These are phyloP conservation scores for Halcyon leucocephala DNA, from an alignment of 2,797 vertebrate genomes.

Conservation along the genomic window DNA sequence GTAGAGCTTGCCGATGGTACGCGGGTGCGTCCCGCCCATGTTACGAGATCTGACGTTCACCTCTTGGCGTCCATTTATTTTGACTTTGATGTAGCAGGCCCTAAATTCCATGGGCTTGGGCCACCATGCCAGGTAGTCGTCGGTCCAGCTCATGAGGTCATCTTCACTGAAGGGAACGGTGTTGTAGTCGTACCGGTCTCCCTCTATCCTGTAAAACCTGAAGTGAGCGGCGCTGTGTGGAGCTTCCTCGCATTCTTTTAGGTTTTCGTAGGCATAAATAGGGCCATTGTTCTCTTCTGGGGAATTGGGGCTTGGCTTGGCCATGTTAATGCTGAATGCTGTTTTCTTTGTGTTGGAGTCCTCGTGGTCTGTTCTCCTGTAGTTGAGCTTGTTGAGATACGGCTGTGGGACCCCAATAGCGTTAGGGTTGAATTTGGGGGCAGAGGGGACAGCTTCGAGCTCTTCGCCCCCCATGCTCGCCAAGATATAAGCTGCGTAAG, in stretches of 20 bases:
- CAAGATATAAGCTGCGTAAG: conserved; percentile 92
- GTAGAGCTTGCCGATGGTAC: conserved; percentile 90
- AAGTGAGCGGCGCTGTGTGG: conserved; percentile 91
- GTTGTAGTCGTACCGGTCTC: conserved; percentile 94
- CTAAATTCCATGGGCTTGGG: conserved; percentile 97
- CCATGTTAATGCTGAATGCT: conserved; percentile 93
- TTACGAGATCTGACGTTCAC: conserved; percentile 93
- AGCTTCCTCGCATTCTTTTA: conserved; percentile 92
- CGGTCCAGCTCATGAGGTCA: conserved; percentile 97
- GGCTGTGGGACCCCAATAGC: conserved; percentile 92
- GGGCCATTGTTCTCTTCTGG: conserved; percentile 94
- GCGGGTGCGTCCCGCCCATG: conserved; percentile 95
- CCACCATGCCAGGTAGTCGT: conserved; percentile 98
- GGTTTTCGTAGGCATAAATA: conserved; percentile 91
- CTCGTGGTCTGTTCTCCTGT: conserved; percentile 91
- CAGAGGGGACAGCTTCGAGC: conserved; percentile 90
- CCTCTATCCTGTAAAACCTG: conserved; percentile 94
- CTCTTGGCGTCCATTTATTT: conserved; percentile 88
- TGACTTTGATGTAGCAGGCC: conserved; percentile 96
- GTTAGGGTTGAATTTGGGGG: conserved; percentile 91
- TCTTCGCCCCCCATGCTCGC: conserved; percentile 95
- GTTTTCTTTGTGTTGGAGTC: conserved; percentile 91
- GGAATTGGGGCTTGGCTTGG: conserved; percentile 89
- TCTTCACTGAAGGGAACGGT: conserved; percentile 96
- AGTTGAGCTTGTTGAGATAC: conserved; percentile 91